Conservation (phyloP, 2,113 vertebrate genomes). For the Aspiorhynchus laticeps region DNA sequence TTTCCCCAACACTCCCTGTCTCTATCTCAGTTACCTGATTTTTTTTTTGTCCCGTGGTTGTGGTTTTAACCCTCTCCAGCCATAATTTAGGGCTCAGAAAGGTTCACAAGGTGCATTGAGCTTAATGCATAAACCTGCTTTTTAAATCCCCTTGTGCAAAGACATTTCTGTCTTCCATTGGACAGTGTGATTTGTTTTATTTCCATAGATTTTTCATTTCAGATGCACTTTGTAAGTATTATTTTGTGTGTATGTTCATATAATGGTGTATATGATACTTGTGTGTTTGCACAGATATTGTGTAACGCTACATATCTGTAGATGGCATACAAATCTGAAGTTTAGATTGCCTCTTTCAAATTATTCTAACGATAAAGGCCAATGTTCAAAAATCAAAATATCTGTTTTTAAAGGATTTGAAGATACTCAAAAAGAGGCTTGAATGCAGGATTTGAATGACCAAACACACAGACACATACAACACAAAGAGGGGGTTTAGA, state of each 20-base stretch:
- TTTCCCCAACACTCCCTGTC: slow-evolving; percentile 59
- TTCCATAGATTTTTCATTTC: slow-evolving; percentile 29
- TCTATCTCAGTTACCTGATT: slow-evolving; percentile 56
- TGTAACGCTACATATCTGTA: slow-evolving; percentile 61
- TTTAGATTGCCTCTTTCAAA: slow-evolving; percentile 32
- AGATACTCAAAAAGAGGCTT: slow-evolving; percentile 51
- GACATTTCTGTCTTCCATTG: slow-evolving; percentile 6
- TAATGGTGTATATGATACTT: slow-evolving; percentile 72
- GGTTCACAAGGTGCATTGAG: slow-evolving; percentile 44
- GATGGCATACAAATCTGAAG: slow-evolving; percentile 70
- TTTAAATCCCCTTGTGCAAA: slow-evolving; percentile 49
- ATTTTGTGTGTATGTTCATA: slow-evolving; percentile 82
- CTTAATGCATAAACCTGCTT: slow-evolving; percentile 54
- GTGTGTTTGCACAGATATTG: slow-evolving; percentile 74
- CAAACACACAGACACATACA: slow-evolving; percentile 78
- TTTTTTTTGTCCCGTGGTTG: slow-evolving; percentile 59
- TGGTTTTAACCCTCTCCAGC: slow-evolving; percentile 73
- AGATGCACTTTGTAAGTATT: slow-evolving; percentile 70
- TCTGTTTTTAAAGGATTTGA: background rate
- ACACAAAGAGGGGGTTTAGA: slow-evolving; percentile 70
- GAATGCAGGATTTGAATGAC: slow-evolving; percentile 66
- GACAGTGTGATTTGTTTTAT: slow-evolving; percentile 29
- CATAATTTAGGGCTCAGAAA: slow-evolving; percentile 37
- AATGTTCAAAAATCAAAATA: background rate
- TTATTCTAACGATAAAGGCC: background rate